These are phyloP conservation scores for Meandrina meandrites DNA, from an alignment of 92 coral and sea anemone species.

Conservation along the genomic window DNA sequence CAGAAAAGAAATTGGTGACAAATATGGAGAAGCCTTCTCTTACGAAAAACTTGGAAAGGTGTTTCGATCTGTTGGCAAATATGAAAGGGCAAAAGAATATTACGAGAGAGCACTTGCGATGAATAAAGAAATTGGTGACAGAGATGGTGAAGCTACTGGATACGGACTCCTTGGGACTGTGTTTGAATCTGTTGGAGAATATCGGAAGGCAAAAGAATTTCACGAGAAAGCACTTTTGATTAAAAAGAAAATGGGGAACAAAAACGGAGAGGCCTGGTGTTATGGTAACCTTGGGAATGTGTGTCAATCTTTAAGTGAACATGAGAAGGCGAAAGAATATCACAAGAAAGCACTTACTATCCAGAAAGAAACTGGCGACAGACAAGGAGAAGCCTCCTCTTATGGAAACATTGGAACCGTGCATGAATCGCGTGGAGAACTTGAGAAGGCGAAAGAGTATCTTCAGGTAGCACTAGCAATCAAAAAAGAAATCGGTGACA, in stretches of 20 bases:
- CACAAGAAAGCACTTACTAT: too few species aligned
- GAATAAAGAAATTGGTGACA: slow-evolving; percentile 10
- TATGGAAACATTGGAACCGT: background rate
- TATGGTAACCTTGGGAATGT: background rate
- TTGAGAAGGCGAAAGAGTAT: background rate
- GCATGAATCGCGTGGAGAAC: background rate
- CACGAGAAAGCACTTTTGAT: background rate
- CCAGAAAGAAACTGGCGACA: too few species aligned
- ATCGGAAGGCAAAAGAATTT: background rate
- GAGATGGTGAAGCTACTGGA: background rate
- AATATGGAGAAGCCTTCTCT: background rate
- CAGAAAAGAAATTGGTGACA: slow-evolving; percentile 9
- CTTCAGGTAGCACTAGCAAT: background rate
- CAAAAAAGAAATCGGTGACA: background rate
- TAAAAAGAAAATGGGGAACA: background rate
- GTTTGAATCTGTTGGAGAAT: background rate
- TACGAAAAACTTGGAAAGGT: slow-evolving; percentile 3
- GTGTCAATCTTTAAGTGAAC: background rate
- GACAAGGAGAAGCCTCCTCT: background rate
- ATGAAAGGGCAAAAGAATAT: background rate
- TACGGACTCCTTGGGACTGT: background rate
- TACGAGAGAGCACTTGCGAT: background rate
- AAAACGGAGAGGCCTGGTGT: background rate
- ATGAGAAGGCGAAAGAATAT: background rate
- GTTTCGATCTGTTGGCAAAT: background rate